These are phyloP conservation scores for Cheilinus undulatus DNA, from an alignment of 2,113 vertebrate species.

Conservation along the genomic window DNA sequence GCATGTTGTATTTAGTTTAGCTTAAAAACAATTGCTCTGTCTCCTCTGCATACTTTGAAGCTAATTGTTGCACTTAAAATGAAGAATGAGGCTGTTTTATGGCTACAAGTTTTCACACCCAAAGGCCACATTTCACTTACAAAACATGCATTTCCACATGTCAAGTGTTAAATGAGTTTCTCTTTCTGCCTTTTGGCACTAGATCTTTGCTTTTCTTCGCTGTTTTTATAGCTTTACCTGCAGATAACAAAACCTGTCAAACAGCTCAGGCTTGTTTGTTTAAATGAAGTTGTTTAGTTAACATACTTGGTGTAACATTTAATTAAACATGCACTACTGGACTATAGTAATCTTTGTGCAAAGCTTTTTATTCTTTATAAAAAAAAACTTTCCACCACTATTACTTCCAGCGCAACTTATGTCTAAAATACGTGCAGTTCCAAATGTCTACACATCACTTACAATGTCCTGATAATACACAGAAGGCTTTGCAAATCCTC, in stretches of 20 bases:
- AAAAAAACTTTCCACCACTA: neutral
- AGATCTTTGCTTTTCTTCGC: slow-evolving; percentile 10
- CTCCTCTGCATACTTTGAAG: neutral
- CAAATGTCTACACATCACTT: no score
- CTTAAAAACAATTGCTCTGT: no score
- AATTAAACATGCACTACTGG: neutral
- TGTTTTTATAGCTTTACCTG: slow-evolving; percentile 11
- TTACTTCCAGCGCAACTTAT: neutral
- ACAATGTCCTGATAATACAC: neutral
- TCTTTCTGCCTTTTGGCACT: neutral
- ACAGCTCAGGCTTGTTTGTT: slow-evolving; percentile 32
- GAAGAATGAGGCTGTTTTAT: slow-evolving; percentile 3
- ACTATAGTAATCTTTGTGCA: neutral
- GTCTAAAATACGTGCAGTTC: neutral
- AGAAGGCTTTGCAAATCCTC: neutral
- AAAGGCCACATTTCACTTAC: neutral
- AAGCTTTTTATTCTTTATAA: neutral
- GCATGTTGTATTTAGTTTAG: no score
- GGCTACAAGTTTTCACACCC: neutral
- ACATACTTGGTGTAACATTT: neutral
- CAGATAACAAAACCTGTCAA: slow-evolving; percentile 40
- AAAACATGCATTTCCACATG: slow-evolving; percentile 18
- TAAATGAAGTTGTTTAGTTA: slow-evolving; percentile 21
- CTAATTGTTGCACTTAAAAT: neutral
- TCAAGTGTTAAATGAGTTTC: neutral